phyloP scores from a whole-genome alignment of 2,888 invertebrate genomes.

The Spicauda simplicius region DNA sequence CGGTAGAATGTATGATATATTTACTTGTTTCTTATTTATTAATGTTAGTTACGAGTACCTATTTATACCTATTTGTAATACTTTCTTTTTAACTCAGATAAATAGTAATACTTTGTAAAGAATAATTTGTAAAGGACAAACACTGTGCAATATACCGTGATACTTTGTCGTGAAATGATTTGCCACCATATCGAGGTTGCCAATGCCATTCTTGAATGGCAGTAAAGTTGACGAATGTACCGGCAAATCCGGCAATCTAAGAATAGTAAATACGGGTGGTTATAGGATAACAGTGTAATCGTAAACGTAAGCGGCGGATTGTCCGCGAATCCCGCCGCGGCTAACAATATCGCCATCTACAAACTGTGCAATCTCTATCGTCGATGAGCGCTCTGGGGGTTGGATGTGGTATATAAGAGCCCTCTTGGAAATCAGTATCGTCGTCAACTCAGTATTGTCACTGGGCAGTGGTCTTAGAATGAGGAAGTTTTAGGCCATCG shows the following conservation, averaged over 20 bases:
- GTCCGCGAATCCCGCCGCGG: slow-evolving; percentile 53
- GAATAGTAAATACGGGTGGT: slow-evolving; percentile 15
- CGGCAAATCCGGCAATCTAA: slow-evolving; percentile 26
- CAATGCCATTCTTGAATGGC: neutral
- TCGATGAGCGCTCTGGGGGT: no score
- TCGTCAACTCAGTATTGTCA: no score
- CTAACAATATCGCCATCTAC: slow-evolving; percentile 55
- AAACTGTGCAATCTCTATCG: neutral
- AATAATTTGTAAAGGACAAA: no score
- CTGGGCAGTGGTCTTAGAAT: no score
- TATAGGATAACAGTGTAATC: slow-evolving; percentile 28
- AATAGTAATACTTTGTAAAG: no score
- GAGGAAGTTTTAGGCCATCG: no score
- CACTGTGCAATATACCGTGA: neutral
- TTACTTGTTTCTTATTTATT: no score
- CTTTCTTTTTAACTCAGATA: no score
- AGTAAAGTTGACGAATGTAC: neutral
- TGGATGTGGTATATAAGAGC: slow-evolving; percentile 17
- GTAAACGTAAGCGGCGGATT: slow-evolving; percentile 47
- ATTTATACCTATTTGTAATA: no score
- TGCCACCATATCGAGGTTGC: neutral
- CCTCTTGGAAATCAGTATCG: no score
- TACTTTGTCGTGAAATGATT: neutral
- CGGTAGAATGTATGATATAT: no score
- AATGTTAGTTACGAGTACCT: no score